Conservation (phyloP, 2,888 invertebrate species). For the Lasioglossum zephyrum region DNA sequence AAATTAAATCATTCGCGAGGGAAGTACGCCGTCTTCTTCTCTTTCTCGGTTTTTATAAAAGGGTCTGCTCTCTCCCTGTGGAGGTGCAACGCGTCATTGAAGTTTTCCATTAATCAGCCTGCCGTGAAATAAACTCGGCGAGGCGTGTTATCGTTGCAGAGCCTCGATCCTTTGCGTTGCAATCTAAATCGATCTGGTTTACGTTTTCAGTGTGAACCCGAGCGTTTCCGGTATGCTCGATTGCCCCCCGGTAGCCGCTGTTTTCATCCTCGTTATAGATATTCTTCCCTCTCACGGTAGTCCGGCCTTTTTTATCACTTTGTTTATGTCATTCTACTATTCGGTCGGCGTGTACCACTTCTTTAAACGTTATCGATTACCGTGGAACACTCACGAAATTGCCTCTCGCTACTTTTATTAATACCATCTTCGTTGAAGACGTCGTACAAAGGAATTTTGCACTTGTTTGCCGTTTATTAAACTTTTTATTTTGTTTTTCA, state of each 20-base stretch:
- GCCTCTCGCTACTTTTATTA: neutral
- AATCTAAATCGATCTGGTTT: constrained; percentile 62
- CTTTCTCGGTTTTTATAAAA: constrained; percentile 49
- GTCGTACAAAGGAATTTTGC: neutral
- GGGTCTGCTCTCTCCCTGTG: constrained; percentile 14
- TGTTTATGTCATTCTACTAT: neutral
- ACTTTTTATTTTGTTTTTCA: neutral
- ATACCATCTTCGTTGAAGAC: neutral
- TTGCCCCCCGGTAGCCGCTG: constrained; percentile 41
- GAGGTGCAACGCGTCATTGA: constrained; percentile 44
- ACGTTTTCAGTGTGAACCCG: constrained; percentile 61
- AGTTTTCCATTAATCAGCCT: constrained; percentile 66
- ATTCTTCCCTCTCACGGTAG: constrained; percentile 23
- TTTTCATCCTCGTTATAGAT: constrained; percentile 41
- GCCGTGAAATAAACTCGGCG: constrained; percentile 63
- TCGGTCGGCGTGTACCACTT: neutral
- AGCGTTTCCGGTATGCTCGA: constrained; percentile 50
- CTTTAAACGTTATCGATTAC: neutral
- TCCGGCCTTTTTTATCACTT: constrained; percentile 9
- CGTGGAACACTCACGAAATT: neutral
- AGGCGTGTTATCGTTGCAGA: constrained; percentile 53
- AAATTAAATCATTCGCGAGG: constrained; percentile 39
- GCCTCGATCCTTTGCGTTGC: constrained; percentile 61
- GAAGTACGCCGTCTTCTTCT: constrained; percentile 31
- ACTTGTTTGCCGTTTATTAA: neutral